Base-by-base conservation (phyloP, 35 echinoderm and acorn worm species). In the Apostichopus japonicus region DNA sequence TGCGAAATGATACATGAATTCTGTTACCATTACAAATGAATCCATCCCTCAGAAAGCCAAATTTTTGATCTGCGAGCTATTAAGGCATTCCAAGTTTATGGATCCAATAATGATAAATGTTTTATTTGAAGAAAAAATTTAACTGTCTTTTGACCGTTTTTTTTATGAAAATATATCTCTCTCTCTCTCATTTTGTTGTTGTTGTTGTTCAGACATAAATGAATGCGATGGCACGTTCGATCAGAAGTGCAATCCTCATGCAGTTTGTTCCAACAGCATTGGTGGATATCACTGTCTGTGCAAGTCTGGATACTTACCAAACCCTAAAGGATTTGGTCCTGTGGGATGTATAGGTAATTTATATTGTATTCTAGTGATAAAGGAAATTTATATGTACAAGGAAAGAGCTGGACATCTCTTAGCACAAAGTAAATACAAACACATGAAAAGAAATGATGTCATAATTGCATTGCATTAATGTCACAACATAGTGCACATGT, bases 261-360 rank as follows among this genome's bases (percentile, higher is more conserved):
- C 79, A 54, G 79, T 54, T 25, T 82, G 79, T 82, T 11, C 33
- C 10, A 82, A 82, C 54, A 56, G 33, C 5, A 24, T 52, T 15
- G 79, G 79, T 44, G 79, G 79, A 82, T 82, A 82, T 24, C 79
- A 56, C 8, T 82, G 79, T 82, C 33, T 82, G 0, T 82, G 79
- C 79, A 17, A 44, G 5, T 0, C 14, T 9, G 79, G 79, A 19
- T 82, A 54, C 79, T 11, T 56, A 51, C 79, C 79, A 17, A 54
- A 16, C 8, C 79, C 79, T 17, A 54, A 52, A 82, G 79, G 79
- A 53, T 82, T 82, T 51, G 79, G 79, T 15, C 79, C 79, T 82
- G 4, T 15, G 13, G 79, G 79, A n/a, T 82, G 79, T n/a, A 54
- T 24, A 82, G 79, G 79, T 82, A 5, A 82, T 33, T 61, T 0